Base-by-base conservation (phyloP, 1,140 invertebrate genomes). In the Antheraea mylitta region DNA sequence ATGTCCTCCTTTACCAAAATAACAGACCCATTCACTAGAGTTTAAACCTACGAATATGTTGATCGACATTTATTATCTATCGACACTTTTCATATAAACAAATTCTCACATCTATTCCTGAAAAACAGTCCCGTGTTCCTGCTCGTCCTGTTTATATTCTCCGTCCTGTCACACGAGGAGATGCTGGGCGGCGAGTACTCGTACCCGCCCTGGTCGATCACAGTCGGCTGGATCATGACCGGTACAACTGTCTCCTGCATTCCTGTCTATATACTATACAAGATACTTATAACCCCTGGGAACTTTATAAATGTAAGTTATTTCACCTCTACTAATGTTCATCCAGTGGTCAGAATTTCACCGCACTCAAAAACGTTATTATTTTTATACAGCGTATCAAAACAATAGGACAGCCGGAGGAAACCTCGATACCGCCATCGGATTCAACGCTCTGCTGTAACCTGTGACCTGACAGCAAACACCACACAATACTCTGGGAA, bases 241-340 rank as follows among this genome's bases (percentile, higher is more conserved):
- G 95, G 95, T 11, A 99, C 98, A 19, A 99, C 98, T 64, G 96
- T 99, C 58, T 93, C 97, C 4, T 98, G 97, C 93, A 99, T 99
- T 80, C 98, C 98, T 18, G 92, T 96, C 36, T 95, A 98, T 80
- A 98, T 97, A 22, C 86, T 98, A 66, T 98, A 97, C 89, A 97
- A 97, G 87, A 93, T 98, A 66, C 82, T 94, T 13, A 94, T 94
- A 9, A 97, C 97, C 2, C 95, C 96, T 45, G 97, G 97, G 78
- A 95, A 91, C 18, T 94, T 95, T 66, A 73, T 89, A 58, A 93
- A 96, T 87, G 96, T 97, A 90, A 93, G 79, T 89, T 30, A 30
- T 30, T 30, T 30, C 22, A 30, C 22, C 22, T 30, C 4, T 1
- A 30, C 22, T 30, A 30, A 30, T 30, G 22, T 30, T 30, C 4